Conservation (phyloP, 2,113 vertebrate genomes). For the Tinamus guttatus region DNA sequence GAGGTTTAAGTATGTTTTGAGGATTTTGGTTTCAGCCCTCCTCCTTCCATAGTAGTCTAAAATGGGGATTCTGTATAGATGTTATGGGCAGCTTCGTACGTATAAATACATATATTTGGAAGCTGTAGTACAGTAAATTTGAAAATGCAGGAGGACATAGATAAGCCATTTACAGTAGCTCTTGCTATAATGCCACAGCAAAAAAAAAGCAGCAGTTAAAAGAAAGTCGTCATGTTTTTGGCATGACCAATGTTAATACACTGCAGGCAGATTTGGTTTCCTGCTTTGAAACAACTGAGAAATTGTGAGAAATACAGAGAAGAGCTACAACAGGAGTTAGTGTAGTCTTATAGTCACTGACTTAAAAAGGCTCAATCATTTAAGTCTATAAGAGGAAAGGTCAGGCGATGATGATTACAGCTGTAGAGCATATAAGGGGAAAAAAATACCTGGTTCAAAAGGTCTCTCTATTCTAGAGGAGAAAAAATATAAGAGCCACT, state of each 20-base stretch:
- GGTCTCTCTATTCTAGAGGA: neutral
- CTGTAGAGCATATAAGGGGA: neutral
- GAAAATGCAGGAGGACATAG: accelerated
- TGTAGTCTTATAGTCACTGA: neutral
- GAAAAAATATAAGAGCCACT: neutral
- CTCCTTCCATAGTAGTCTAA: neutral
- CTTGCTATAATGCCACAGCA: neutral
- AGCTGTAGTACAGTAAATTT: neutral
- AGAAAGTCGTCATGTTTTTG: neutral
- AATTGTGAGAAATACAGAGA: neutral
- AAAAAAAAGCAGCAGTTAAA: neutral
- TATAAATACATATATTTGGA: neutral
- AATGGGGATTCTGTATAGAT: neutral
- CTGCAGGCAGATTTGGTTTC: neutral
- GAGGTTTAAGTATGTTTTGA: neutral
- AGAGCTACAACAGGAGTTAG: neutral
- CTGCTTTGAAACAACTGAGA: neutral
- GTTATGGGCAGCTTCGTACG: neutral
- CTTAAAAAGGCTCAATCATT: neutral
- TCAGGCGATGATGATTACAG: neutral
- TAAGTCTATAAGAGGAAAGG: neutral
- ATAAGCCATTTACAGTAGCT: neutral
- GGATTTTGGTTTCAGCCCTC: neutral
- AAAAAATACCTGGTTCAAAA: neutral
- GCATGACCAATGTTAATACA: neutral